Conservation (phyloP, 2,888 invertebrate genomes). For the Chrysotoxum bicinctum region DNA sequence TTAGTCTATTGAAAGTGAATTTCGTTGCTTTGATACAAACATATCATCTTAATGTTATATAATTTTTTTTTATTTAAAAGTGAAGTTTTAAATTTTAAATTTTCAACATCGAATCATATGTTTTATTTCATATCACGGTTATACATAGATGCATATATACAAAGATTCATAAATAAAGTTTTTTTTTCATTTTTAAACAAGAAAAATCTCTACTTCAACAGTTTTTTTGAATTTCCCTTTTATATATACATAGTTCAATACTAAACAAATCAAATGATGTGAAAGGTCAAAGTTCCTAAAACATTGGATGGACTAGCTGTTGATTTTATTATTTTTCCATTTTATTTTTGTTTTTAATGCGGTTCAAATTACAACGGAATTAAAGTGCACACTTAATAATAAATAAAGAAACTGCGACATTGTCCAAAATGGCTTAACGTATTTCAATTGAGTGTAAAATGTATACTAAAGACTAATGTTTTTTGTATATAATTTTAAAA, state of each 20-base stretch:
- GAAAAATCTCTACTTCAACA: background rate
- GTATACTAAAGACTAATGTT: background rate
- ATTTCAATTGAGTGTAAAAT: constrained; percentile 11
- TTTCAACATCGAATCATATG: constrained; percentile 47
- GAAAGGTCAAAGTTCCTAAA: constrained; percentile 58
- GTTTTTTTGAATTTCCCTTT: background rate
- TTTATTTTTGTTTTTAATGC: constrained; percentile 21
- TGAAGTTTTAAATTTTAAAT: background rate
- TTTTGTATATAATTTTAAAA: constrained; percentile 17
- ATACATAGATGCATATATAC: background rate
- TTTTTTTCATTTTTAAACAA: background rate
- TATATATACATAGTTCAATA: background rate
- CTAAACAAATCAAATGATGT: constrained; percentile 32
- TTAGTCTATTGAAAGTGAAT: constrained; percentile 13
- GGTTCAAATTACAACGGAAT: constrained; percentile 20
- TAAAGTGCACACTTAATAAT: constrained; percentile 27
- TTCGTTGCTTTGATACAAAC: background rate
- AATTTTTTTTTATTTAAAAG: constrained; percentile 11
- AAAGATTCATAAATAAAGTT: background rate
- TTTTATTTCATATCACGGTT: background rate
- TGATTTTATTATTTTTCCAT: constrained; percentile 29
- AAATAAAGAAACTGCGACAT: background rate
- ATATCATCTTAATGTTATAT: constrained; percentile 9
- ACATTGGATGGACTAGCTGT: constrained; percentile 46
- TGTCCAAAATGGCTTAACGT: constrained; percentile 33